Evolutionary conservation across 2,797 vertebrate species (phyloP).

Genomic region (Microctenopoma stevenorrisi): DNA sequence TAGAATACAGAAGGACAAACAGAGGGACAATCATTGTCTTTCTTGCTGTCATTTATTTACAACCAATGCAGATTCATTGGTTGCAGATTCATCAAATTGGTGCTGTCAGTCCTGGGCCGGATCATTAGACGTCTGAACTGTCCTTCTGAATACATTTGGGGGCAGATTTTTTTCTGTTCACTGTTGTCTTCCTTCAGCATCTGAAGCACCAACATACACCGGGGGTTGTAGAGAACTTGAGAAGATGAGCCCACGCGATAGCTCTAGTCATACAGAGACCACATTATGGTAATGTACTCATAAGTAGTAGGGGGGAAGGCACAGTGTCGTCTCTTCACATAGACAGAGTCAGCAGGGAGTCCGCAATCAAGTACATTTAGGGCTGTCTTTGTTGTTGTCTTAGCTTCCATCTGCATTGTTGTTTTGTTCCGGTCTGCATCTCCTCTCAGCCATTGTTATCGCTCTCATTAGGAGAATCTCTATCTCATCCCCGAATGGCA

Average conservation of each 20-base stretch:
- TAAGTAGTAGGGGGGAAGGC: constrained; percentile 72
- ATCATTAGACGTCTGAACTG: constrained; percentile 61
- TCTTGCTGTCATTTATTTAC: constrained; percentile 61
- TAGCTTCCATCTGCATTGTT: constrained; percentile 63
- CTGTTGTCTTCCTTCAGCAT: constrained; percentile 46
- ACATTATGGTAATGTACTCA: constrained; percentile 76
- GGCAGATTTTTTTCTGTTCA: constrained; percentile 44
- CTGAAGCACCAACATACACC: constrained; percentile 44
- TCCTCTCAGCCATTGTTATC: constrained; percentile 68
- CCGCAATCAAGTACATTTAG: constrained; percentile 69
- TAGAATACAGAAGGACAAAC: constrained; percentile 55
- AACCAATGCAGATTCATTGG: constrained; percentile 27
- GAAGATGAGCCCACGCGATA: constrained; percentile 65
- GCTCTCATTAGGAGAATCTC: constrained; percentile 61
- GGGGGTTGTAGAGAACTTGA: constrained; percentile 51
- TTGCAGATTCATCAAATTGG: constrained; percentile 54
- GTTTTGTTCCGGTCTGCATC: constrained; percentile 63
- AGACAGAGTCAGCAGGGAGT: constrained; percentile 70
- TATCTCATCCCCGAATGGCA: constrained; percentile 38
- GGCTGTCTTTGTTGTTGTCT: constrained; percentile 71
- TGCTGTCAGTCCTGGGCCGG: constrained; percentile 55
- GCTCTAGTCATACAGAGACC: constrained; percentile 59
- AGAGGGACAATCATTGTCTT: constrained; percentile 62
- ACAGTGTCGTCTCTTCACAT: constrained; percentile 66
- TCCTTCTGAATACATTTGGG: constrained; percentile 66